Conservation (phyloP, 2,113 vertebrate genomes). For the Pluvianellus socialis region DNA sequence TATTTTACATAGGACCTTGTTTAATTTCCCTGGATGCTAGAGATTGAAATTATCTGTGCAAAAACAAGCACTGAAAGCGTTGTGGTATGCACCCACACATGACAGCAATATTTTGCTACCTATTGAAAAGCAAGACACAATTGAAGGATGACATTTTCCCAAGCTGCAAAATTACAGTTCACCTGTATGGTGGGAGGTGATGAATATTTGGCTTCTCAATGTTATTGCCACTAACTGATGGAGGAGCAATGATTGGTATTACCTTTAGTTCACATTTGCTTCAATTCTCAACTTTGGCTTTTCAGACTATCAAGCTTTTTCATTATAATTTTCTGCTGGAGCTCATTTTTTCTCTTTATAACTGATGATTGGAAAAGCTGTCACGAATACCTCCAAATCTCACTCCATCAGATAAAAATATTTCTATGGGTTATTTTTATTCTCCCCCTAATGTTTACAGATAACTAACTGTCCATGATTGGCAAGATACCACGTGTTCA, state of each 20-base stretch:
- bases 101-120: not conserved
- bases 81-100: not conserved
- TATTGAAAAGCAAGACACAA: not conserved
- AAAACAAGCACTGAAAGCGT: not conserved
- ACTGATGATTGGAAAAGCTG: not conserved
- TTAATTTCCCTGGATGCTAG: not conserved
- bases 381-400: not conserved
- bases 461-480: not conserved
- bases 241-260: not conserved
- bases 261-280: not conserved
- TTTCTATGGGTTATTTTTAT: not conserved
- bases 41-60: not conserved
- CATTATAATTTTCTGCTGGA: not conserved
- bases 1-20: not conserved
- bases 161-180: not conserved
- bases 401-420: not conserved
- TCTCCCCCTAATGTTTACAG: not conserved
- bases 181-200: not conserved
- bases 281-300: not conserved
- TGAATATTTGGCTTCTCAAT: not conserved
- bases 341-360: not conserved
- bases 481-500: accelerated
- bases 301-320: not conserved
- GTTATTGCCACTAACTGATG: not conserved
- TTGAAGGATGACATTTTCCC: not conserved